A percentile compares a stretch with the other conserved stretches of the same genome.
These are phyloP conservation scores for Anticlea derivata DNA, from an alignment of 2,888 invertebrate genomes.

Conservation along the genomic window DNA sequence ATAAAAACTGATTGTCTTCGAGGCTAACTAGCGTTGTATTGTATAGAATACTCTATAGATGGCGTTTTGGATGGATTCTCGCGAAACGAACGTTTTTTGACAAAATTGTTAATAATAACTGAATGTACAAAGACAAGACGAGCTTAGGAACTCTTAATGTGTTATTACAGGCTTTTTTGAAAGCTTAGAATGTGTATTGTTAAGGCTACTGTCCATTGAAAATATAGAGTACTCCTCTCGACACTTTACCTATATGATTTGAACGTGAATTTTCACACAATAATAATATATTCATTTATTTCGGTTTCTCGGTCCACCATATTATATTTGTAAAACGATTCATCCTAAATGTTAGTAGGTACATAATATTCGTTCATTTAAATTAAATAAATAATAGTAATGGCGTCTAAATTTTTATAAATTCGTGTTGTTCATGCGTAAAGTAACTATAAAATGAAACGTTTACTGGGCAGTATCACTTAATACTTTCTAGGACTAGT, in stretches of 20 bases:
- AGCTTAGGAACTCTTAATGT: conserved; percentile 18
- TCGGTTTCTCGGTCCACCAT: no score
- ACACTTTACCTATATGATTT: no score
- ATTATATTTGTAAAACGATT: no score
- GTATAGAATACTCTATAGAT: conserved; percentile 10
- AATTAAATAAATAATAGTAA: no score
- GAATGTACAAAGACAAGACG: conserved; percentile 23
- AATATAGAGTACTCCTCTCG: no score
- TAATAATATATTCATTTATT: no score
- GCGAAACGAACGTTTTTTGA: conserved; percentile 6
- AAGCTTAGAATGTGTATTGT: not conserved
- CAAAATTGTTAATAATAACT: not conserved
- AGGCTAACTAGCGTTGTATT: conserved; percentile 8
- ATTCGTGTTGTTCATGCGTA: no score
- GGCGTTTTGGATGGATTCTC: conserved; percentile 1
- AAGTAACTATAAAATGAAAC: not conserved
- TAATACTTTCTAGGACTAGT: not conserved
- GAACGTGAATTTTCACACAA: no score
- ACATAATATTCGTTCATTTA: no score
- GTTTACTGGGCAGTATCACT: not conserved
- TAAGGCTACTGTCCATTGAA: not conserved
- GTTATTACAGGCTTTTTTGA: not conserved
- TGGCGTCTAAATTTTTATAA: no score
- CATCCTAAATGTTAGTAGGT: no score
- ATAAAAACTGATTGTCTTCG: conserved; percentile 7